Evolutionary conservation across 92 coral and sea anemone species (phyloP), one percentile per base, ranked within the genome.

Genomic region (Metridium senile): DNA sequence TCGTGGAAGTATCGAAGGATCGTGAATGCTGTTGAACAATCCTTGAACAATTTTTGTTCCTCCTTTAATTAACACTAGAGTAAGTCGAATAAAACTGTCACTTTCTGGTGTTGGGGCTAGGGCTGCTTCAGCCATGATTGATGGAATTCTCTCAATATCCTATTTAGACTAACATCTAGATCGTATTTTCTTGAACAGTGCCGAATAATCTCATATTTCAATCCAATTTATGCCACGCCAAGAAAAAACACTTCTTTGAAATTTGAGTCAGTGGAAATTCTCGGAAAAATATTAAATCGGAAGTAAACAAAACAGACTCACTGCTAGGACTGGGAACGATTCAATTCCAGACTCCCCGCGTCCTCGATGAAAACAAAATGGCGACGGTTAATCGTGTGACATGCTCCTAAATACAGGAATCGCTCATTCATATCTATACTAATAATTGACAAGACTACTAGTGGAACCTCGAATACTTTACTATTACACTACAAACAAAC

Each of bases 351-450:
- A n/a, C 69, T 1, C 1, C 26, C 30, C 43, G 39, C 61, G 10
- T 43, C 39, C n/a, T n/a, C n/a, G n/a, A n/a, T 1, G 66, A 61
- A 29, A n/a, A 30, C 47, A 56, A 68, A 34, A 91, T 91, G 97
- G 93, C 93, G 81, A 74, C 71, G 53, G 80, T 84, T 18, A 82
- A 85, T 57, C 83, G n/a, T n/a, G n/a, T n/a, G n/a, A n/a, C n/a
- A n/a, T n/a, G n/a, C n/a, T n/a, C n/a, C n/a, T n/a, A n/a, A n/a
- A n/a, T n/a, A n/a, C n/a, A n/a, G n/a, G n/a, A n/a, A n/a, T n/a
- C n/a, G n/a, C n/a, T n/a, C n/a, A n/a, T n/a, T n/a, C n/a, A n/a
- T n/a, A n/a, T n/a, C n/a, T n/a, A n/a, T n/a, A n/a, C n/a, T n/a
- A n/a, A n/a, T n/a, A n/a, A n/a, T n/a, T n/a, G n/a, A n/a, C n/a